These are phyloP conservation scores for Habropoda laboriosa DNA, from an alignment of 1,140 invertebrate genomes.

Conservation along the genomic window DNA sequence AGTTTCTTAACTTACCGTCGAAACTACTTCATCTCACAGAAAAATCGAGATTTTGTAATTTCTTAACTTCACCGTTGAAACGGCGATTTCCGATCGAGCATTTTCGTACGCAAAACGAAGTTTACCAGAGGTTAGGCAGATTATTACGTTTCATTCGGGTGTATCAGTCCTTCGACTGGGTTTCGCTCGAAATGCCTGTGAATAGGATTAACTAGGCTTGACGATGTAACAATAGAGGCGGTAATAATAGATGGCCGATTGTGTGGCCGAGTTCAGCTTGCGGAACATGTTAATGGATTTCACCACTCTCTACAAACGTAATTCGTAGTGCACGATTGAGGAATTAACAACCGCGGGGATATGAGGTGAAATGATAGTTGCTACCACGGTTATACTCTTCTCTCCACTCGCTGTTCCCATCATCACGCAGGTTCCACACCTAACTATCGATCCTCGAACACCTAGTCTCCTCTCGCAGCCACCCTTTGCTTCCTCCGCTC, in stretches of 20 bases:
- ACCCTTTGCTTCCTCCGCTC: background rate
- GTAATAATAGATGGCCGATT: background rate
- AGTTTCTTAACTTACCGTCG: too few species aligned
- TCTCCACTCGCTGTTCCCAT: background rate
- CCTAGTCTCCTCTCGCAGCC: background rate
- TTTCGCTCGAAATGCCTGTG: background rate
- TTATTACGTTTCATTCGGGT: background rate
- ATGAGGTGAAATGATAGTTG: background rate
- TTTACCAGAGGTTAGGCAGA: too few species aligned
- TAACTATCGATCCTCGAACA: background rate
- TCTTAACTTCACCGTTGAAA: too few species aligned
- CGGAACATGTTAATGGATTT: background rate
- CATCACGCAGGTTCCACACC: background rate
- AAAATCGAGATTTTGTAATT: too few species aligned
- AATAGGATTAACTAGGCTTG: background rate
- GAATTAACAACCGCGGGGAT: background rate
- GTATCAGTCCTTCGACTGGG: too few species aligned
- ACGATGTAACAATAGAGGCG: background rate
- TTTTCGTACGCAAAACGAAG: too few species aligned
- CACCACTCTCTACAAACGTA: background rate
- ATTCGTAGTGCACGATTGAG: background rate
- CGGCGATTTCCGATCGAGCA: too few species aligned
- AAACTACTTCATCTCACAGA: too few species aligned
- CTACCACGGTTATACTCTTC: too few species aligned
- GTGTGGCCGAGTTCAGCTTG: too few species aligned